Conservation (phyloP, 1,140 invertebrate genomes). For the silkworm (Bombyx mori) region ASM3026992v2 NC_085122.1:3653001-3653500, state of each 20-base stretch:
- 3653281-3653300: conserved; percentile 13
- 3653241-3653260: conserved; percentile 10
- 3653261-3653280: conserved; percentile 23
- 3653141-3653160: conserved; percentile 38
- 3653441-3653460: too few species aligned
- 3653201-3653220: conserved; percentile 4
- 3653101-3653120: conserved; percentile 8
- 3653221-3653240: neutral
- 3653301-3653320: conserved; percentile 41
- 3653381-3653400: too few species aligned
- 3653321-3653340: conserved; percentile 23
- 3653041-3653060: conserved; percentile 29
- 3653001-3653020: too few species aligned
- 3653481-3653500: too few species aligned
- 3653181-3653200: conserved; percentile 20
- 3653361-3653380: too few species aligned
- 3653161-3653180: conserved; percentile 19
- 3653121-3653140: conserved; percentile 18
- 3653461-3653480: too few species aligned
- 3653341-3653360: conserved; percentile 6
- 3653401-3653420: too few species aligned
- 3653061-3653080: conserved; percentile 15
- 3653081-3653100: conserved; percentile 8
- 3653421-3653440: too few species aligned
- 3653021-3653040: neutral